Conservation (phyloP, 2,888 invertebrate genomes). For the Chymomyza fuscimana region DNA sequence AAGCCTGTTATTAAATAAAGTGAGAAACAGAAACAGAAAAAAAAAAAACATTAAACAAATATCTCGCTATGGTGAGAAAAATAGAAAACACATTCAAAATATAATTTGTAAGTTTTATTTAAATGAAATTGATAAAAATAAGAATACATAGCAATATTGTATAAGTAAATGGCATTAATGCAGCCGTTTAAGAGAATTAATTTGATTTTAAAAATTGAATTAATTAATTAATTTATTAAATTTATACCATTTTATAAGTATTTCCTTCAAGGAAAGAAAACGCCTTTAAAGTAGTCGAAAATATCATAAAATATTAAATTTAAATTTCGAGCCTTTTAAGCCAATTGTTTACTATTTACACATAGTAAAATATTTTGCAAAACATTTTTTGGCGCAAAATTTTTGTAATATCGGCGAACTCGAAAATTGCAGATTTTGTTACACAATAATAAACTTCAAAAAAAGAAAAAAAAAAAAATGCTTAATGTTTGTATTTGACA, state of each 20-base stretch:
- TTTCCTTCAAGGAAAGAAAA: constrained; percentile 78
- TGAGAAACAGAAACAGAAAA: constrained; percentile 26
- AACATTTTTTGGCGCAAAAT: constrained; percentile 1
- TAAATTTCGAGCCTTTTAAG: constrained; percentile 52
- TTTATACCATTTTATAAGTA: constrained; percentile 69
- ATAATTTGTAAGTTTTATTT: constrained; percentile 72
- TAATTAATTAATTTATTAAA: constrained; percentile 15
- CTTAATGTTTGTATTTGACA: constrained; percentile 15
- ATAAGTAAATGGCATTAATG: constrained; percentile 16
- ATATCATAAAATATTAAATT: constrained; percentile 26
- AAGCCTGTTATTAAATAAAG: constrained; percentile 6
- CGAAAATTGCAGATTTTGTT: too few relatives aligned
- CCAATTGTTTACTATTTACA: constrained; percentile 53
- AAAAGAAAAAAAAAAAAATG: constrained; percentile 8
- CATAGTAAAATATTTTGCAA: constrained; percentile 29
- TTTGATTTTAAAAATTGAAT: constrained; percentile 40
- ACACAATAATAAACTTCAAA: neutral
- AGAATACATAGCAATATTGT: constrained; percentile 22
- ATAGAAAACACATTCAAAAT: constrained; percentile 70
- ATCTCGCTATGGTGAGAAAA: neutral
- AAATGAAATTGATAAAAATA: constrained; percentile 57
- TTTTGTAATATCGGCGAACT: too few relatives aligned
- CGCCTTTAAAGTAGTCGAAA: constrained; percentile 71
- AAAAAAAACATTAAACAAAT: constrained; percentile 11
- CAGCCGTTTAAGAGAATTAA: constrained; percentile 15